Conservation (phyloP, 2,113 vertebrate species). For the Urocolius indicus region DNA sequence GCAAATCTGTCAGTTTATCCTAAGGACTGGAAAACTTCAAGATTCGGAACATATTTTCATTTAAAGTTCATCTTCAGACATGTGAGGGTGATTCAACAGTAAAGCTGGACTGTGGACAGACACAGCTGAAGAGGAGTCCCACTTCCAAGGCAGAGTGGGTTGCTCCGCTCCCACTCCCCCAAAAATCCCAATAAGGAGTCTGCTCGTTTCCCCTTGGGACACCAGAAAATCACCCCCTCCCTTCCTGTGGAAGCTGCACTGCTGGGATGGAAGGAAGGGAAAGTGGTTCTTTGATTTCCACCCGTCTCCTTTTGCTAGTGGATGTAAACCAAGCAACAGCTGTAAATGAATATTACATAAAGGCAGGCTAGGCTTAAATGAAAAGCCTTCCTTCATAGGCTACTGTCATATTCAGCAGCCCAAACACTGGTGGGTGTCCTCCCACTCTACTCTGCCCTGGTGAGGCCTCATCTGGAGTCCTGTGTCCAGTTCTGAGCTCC, state of each 20-base stretch:
- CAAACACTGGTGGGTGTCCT: neutral
- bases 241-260: accelerated
- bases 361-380: neutral
- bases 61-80: neutral
- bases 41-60: neutral
- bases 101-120: neutral
- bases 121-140: neutral
- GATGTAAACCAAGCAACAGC: neutral
- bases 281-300: neutral
- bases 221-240: neutral
- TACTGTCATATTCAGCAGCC: neutral
- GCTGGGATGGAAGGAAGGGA: neutral
- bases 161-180: accelerated
- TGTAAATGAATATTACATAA: neutral
- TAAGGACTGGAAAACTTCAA: neutral
- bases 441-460: too few relatives aligned
- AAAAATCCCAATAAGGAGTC: neutral
- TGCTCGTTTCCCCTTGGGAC: neutral
- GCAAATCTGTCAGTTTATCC: neutral
- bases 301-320: neutral
- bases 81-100: neutral
- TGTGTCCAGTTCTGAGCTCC: too few relatives aligned
- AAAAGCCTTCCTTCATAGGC: neutral
- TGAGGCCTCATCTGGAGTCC: too few relatives aligned
- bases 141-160: neutral